A percentile compares a stretch with the other conserved stretches of the same genome.
phyloP scores from a whole-genome alignment of 2,797 vertebrate species.

The Pachyuromys duprasi region DNA sequence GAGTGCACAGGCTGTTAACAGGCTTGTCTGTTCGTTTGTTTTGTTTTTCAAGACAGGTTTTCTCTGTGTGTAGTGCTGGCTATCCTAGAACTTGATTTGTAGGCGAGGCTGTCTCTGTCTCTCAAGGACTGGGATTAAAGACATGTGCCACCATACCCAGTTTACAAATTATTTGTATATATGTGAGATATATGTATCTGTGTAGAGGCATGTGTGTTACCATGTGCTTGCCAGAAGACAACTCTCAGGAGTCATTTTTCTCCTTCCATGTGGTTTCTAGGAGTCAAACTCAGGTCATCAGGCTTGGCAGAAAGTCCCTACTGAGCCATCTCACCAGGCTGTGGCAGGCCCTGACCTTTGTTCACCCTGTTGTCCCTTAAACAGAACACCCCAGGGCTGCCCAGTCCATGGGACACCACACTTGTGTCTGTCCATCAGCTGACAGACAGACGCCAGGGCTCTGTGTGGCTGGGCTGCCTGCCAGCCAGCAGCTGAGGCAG shows the following conservation, averaged over 20 bases:
- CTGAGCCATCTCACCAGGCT: too few species aligned
- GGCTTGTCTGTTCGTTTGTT: not conserved
- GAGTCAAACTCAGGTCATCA: not conserved
- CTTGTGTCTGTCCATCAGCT: conserved; percentile 14
- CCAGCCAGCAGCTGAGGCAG: not conserved
- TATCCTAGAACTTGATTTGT: not conserved
- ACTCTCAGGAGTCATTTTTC: not conserved
- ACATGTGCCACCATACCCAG: not conserved
- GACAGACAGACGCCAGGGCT: not conserved
- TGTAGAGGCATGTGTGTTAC: not conserved
- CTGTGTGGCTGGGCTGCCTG: not conserved
- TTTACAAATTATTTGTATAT: not conserved
- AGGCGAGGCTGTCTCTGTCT: not conserved
- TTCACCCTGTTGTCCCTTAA: not conserved
- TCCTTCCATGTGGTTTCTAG: not conserved
- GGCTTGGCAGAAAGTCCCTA: not conserved
- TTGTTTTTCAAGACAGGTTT: not conserved
- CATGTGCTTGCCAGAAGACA: too few species aligned
- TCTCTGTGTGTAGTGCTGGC: not conserved
- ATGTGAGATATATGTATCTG: not conserved
- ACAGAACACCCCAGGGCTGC: not conserved
- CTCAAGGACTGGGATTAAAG: not conserved
- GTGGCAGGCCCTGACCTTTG: not conserved
- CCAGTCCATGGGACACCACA: not conserved
- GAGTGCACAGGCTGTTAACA: too few species aligned